Base-by-base conservation (phyloP, 2,888 invertebrate genomes). In the Anaspis maculata region DNA sequence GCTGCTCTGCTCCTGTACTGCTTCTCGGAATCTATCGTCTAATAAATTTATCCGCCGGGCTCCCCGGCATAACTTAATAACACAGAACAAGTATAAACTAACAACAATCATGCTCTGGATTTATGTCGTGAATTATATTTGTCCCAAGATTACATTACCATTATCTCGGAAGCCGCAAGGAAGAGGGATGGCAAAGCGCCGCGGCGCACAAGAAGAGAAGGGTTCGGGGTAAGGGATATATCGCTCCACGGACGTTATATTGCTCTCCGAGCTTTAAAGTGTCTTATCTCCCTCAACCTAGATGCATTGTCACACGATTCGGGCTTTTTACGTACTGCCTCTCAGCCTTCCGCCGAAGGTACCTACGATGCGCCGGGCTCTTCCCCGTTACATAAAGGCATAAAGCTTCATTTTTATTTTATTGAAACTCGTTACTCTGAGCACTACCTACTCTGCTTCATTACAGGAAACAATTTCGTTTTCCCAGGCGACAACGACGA, bases 91-190 rank as follows among this genome's bases (percentile, higher is more conserved):
- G 56, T 59, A 54, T 48, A 49, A 56, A 59, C 58, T 51, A 55
- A 57, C 57, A 54, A 54, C 52, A 52, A 56, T 52, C 57, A 57
- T 54, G 51, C 52, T 46, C 42, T 45, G 51, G 57, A 61, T 60
- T 61, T 59, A 59, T 55, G 59, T 49, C 47, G 49, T 52, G 57
- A 58, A 60, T 61, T 59, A 59, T 58, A 61, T 61, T 61, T 59
- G 59, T 59, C 59, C 60, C 59, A 57, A 61, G 60, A 62, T 60
- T 62, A 60, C 59, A 59, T 62, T 62, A 57, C 57, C 56, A 59
- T 59, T 60, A 60, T 58, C 59, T 58, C 51, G 43, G 39, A 32
- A 41, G 41, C 37, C 41, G 37, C 37, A 41, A 37, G 41, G 41
- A 41, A 41, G 37, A 41, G 37, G 38, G 35, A 41, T 37, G 34